Evolutionary conservation across 1,140 invertebrate species (phyloP).

Genomic region (Anagrus nilaparvatae): DNA sequence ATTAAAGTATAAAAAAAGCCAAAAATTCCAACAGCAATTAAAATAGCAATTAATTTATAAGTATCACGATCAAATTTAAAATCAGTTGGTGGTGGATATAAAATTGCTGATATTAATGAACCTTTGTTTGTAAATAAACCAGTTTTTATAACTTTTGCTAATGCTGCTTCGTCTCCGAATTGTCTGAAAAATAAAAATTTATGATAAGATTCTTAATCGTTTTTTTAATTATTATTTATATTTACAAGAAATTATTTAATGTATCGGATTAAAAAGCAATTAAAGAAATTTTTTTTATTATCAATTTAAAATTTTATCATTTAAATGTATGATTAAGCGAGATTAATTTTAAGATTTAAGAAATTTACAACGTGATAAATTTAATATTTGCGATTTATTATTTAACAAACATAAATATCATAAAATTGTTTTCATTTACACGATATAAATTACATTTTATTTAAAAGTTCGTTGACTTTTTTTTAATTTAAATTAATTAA

Average conservation of each 20-base stretch:
- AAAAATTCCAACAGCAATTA: slow-evolving; percentile 62
- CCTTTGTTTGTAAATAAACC: slow-evolving; percentile 88
- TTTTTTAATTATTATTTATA: not conserved
- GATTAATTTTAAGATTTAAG: too few relatives aligned
- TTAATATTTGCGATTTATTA: too few relatives aligned
- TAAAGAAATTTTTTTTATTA: not conserved
- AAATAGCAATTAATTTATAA: slow-evolving; percentile 80
- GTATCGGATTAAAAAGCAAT: too few relatives aligned
- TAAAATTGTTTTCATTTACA: not conserved
- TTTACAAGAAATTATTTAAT: not conserved
- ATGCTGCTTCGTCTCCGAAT: slow-evolving; percentile 55
- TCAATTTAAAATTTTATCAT: slow-evolving; percentile 42
- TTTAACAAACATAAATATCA: not conserved
- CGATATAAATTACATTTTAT: not conserved
- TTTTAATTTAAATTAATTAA: not conserved
- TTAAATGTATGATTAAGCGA: slow-evolving; percentile 50
- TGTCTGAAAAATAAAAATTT: slow-evolving; percentile 50
- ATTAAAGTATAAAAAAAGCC: slow-evolving; percentile 80
- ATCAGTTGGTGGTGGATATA: slow-evolving; percentile 89
- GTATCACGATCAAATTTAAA: slow-evolving; percentile 91
- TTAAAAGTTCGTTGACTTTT: too few relatives aligned
- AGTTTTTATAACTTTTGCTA: slow-evolving; percentile 61
- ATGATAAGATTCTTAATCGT: not conserved
- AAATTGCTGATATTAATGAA: slow-evolving; percentile 78
- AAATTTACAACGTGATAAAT: too few relatives aligned